These are phyloP conservation scores for Castor canadensis DNA, from an alignment of 2,113 vertebrate species.

Conservation along the genomic window DNA sequence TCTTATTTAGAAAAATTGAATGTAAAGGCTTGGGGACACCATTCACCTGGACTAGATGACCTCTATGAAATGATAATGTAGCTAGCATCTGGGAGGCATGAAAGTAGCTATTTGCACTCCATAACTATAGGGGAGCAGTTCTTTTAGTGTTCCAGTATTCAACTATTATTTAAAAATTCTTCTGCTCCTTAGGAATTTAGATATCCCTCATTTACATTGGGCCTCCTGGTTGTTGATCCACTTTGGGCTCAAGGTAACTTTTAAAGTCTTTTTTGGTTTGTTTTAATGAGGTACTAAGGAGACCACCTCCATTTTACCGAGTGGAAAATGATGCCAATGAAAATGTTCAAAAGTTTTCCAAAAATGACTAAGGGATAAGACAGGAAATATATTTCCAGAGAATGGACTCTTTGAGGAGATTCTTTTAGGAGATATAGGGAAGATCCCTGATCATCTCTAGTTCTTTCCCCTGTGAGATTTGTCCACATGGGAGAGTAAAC, in stretches of 20 bases:
- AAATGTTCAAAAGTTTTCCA: constrained; percentile 29
- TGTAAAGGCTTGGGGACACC: neutral
- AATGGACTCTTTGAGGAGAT: neutral
- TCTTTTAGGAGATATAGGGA: neutral
- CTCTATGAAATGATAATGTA: neutral
- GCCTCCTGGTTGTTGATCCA: neutral
- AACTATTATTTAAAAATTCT: constrained; percentile 11
- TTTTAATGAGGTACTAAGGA: neutral
- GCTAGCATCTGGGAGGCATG: neutral
- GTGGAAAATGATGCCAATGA: constrained; percentile 31
- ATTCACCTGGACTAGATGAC: neutral
- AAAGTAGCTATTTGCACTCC: neutral
- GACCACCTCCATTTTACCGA: neutral
- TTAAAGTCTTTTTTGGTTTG: neutral
- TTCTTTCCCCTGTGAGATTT: neutral
- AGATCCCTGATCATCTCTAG: neutral
- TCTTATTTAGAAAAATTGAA: constrained; percentile 45
- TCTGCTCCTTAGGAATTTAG: neutral
- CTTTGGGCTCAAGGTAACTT: neutral
- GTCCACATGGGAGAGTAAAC: constrained; percentile 1
- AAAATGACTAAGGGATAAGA: constrained; percentile 60
- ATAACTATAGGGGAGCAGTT: neutral
- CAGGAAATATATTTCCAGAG: constrained; percentile 49
- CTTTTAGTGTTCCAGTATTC: neutral
- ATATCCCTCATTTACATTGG: neutral